phyloP scores from a whole-genome alignment of 2,113 vertebrate species.

The Nettapus auritus region DNA sequence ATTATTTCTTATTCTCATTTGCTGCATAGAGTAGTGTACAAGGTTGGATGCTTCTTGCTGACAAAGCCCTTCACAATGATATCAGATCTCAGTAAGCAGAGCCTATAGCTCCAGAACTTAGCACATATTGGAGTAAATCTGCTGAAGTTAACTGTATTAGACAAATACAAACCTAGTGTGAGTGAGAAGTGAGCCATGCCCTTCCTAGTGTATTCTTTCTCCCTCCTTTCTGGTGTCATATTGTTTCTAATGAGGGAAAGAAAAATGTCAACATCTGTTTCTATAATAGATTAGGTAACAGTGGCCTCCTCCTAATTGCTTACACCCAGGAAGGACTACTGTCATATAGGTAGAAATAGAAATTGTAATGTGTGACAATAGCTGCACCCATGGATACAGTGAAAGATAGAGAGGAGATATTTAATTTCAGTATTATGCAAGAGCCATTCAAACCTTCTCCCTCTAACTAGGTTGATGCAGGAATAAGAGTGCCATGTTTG shows the following conservation, averaged over 20 bases:
- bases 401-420: background rate
- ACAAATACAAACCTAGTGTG: background rate
- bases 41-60: background rate
- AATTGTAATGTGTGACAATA: fast-evolving
- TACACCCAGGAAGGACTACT: background rate
- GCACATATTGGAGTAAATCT: background rate
- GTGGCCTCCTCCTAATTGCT: background rate
- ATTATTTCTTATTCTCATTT: background rate
- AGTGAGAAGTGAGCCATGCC: background rate
- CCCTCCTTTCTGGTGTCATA: background rate
- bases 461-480: background rate
- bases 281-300: background rate
- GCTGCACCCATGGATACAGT: background rate
- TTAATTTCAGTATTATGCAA: background rate
- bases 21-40: background rate
- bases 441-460: background rate
- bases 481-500: background rate
- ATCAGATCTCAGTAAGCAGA: background rate
- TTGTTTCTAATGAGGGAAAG: background rate
- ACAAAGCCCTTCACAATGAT: background rate
- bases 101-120: background rate
- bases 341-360: background rate
- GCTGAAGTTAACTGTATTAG: background rate
- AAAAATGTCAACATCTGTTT: background rate
- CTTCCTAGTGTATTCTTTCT: background rate